Percentiles rank a stretch among this genome's conserved stretches.
phyloP scores from a whole-genome alignment of 2,888 invertebrate genomes.

The Suillia variegata region DNA sequence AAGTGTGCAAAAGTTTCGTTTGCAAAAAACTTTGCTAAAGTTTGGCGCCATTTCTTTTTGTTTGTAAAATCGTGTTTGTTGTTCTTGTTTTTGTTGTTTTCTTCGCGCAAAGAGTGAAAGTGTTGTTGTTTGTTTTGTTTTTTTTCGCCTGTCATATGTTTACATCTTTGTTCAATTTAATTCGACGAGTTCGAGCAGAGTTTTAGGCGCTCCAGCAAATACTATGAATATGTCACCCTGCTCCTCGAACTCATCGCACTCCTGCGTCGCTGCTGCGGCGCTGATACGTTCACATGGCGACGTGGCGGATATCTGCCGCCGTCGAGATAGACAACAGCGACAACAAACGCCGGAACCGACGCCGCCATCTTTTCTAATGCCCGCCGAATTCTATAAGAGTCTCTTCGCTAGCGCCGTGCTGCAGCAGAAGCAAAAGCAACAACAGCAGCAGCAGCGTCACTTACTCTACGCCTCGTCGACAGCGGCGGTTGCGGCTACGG shows the following conservation, averaged over 20 bases:
- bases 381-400: slow-evolving; percentile 80
- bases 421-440: slow-evolving; percentile 61
- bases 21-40: slow-evolving; percentile 7
- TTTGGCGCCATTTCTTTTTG: too few species aligned
- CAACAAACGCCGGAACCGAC: slow-evolving; percentile 13
- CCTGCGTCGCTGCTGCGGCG: not conserved
- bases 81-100: too few species aligned
- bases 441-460: slow-evolving; percentile 39
- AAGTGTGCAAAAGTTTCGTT: slow-evolving; percentile 27
- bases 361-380: slow-evolving; percentile 65
- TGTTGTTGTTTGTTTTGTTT: too few species aligned
- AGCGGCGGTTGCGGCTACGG: slow-evolving; percentile 44
- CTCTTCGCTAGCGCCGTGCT: slow-evolving; percentile 74
- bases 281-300: too few species aligned
- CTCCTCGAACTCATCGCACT: slow-evolving; percentile 29
- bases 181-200: too few species aligned
- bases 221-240: slow-evolving; percentile 28
- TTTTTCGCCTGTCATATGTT: too few species aligned
- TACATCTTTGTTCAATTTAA: too few species aligned
- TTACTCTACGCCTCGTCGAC: too few species aligned
- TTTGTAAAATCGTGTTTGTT: too few species aligned
- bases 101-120: too few species aligned
- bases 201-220: slow-evolving; percentile 1
- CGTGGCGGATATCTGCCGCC: too few species aligned
- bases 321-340: not conserved